These are phyloP conservation scores for Drymodes brunneopygia DNA, from an alignment of 2,113 vertebrate species.

Conservation along the genomic window DNA sequence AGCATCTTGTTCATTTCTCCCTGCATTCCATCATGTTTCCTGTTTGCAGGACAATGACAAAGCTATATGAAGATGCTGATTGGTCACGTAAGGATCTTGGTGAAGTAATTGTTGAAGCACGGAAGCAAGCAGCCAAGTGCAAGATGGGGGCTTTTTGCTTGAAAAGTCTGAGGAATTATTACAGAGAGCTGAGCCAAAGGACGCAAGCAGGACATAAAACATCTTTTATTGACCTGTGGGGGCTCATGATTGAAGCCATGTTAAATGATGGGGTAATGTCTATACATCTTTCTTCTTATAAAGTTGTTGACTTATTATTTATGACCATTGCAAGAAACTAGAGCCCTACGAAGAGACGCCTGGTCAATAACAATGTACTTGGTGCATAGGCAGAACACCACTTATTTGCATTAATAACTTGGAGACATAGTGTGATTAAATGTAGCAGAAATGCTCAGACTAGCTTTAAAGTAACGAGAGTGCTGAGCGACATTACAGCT, in stretches of 20 bases:
- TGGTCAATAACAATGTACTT: not conserved
- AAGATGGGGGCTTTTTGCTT: conserved; percentile 65
- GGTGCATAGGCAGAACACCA: not conserved
- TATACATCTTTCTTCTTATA: not conserved
- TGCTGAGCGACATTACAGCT: not conserved
- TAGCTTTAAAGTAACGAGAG: not conserved
- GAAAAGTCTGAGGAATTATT: conserved; percentile 73
- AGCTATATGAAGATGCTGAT: conserved; percentile 77
- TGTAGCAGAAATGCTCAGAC: not conserved
- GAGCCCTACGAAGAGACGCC: not conserved
- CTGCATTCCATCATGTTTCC: not conserved
- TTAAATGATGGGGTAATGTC: conserved; percentile 77
- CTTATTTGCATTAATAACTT: not conserved
- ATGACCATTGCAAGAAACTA: not conserved
- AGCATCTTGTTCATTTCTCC: not conserved
- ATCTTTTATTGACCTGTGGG: conserved; percentile 82
- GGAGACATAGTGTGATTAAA: not conserved
- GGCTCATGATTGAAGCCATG: conserved; percentile 79
- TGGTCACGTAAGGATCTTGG: conserved; percentile 83
- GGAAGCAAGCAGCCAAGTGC: conserved; percentile 73
- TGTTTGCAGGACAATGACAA: conserved; percentile 76
- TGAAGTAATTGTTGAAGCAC: conserved; percentile 60
- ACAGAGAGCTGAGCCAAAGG: conserved; percentile 70
- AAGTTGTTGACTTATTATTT: not conserved
- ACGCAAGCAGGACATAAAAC: conserved; percentile 75